A percentile compares a stretch with the other conserved stretches of the same genome.
Evolutionary conservation across 2,113 vertebrate species (phyloP).

Genomic region (Tachycineta bicolor): DNA sequence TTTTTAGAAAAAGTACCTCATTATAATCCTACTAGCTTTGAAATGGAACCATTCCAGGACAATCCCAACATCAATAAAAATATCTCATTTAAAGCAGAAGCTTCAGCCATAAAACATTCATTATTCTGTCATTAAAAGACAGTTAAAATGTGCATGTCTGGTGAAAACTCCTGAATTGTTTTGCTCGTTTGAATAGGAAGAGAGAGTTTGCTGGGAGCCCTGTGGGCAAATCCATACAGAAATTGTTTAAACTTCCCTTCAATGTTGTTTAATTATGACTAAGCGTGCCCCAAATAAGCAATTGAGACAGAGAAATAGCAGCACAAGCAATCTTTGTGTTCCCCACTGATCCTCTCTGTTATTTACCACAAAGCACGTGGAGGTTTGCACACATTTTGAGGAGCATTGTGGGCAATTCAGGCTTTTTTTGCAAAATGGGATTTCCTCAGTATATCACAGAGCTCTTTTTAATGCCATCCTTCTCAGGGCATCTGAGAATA

Average conservation of each 20-base stretch:
- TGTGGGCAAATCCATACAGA: conserved; percentile 10
- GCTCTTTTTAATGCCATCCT: neutral
- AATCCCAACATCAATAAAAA: neutral
- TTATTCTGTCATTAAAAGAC: neutral
- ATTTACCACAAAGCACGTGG: neutral
- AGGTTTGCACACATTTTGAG: neutral
- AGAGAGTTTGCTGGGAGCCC: neutral
- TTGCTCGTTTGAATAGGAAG: neutral
- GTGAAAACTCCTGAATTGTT: neutral
- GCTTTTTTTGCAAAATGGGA: neutral
- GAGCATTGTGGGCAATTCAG: neutral
- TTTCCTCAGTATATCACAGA: neutral
- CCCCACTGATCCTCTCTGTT: neutral
- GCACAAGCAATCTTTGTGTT: neutral
- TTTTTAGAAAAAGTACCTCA: neutral
- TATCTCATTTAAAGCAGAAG: conserved; percentile 21
- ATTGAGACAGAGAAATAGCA: conserved; percentile 1
- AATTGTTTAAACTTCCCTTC: conserved; percentile 27
- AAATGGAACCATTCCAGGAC: neutral
- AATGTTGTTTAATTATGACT: conserved; percentile 44
- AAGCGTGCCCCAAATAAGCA: neutral
- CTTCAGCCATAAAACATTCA: neutral
- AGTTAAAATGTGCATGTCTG: neutral
- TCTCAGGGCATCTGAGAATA: neutral
- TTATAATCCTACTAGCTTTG: neutral